These are phyloP conservation scores for Drosophila prostipennis DNA, from an alignment of 2,888 invertebrate genomes.

Conservation along the genomic window DNA sequence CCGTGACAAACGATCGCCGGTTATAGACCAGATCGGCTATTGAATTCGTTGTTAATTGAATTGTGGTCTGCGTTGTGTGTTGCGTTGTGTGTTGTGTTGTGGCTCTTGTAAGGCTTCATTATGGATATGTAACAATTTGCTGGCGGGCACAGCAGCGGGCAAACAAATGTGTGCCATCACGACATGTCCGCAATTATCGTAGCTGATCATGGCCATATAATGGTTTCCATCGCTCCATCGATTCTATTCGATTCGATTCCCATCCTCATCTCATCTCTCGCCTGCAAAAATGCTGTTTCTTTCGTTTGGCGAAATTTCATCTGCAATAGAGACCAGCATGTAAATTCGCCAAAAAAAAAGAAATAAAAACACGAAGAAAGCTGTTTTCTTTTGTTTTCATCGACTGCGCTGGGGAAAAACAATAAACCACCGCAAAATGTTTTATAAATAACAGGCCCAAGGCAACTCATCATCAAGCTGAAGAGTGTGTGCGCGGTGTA, in stretches of 20 bases:
- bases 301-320: constrained; percentile 1
- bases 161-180: constrained; percentile 9
- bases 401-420: constrained; percentile 12
- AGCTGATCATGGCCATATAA: constrained; percentile 27
- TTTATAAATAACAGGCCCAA: constrained; percentile 52
- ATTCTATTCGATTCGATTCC: neutral
- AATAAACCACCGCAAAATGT: constrained; percentile 48
- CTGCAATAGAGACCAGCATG: constrained; percentile 17
- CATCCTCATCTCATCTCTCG: neutral
- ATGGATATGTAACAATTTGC: constrained; percentile 26
- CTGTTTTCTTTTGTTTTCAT: constrained; percentile 30
- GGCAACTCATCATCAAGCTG: constrained; percentile 30
- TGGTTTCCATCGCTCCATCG: neutral
- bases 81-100: no score
- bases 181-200: constrained; percentile 25
- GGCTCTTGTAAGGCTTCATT: constrained; percentile 54
- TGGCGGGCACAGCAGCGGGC: neutral
- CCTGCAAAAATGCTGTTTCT: constrained; percentile 2
- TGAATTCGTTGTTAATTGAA: constrained; percentile 51
- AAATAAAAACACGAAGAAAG: constrained; percentile 25
- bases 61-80: constrained; percentile 14
- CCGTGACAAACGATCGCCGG: constrained; percentile 45
- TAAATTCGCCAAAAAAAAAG: constrained; percentile 24
- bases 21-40: constrained; percentile 25
- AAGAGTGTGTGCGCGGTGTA: constrained; percentile 22